Evolutionary conservation across 1,140 invertebrate genomes (phyloP), one percentile per base, ranked within the genome.

Genomic region (Euwallacea similis): DNA sequence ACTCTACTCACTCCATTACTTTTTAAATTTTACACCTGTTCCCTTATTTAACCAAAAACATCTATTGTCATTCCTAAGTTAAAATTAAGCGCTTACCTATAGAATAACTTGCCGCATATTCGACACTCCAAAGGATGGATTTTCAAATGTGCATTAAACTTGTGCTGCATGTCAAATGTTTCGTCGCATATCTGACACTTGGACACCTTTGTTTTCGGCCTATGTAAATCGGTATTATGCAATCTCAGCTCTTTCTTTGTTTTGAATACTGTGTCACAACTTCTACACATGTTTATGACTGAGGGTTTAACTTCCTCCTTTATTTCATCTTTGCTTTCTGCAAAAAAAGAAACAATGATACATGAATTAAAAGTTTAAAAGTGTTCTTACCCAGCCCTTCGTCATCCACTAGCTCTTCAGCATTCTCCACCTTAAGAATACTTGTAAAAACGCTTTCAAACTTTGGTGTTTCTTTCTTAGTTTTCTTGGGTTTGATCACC

Each of bases 61-160:
- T 33, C 21, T 33, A 33, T 33, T 33, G 21, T 33, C 21, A 33
- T 33, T 15, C 2, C 7, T 89, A 88, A 47, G 92, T 87, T 80
- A 33, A 33, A 1, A 4, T 91, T 91, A 41, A 88, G 87, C 74
- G 88, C 85, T 9, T 33, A 69, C 67, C 88, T 84, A 78, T 87
- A 89, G 81, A 93, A 93, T 74, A 88, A 89, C 79, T 93, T 93
- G 7, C 91, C 90, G 77, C 92, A 93, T 42, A 89, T 88, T 21
- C 87, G 85, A 76, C 92, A 93, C 78, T 93, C 90, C 16, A 93
- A 84, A 0, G 92, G 92, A 80, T 93, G 92, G 47, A 90, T 86
- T 73, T 89, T 90, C 6, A 93, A 81, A 79, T 93, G 92, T 0
- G 85, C 84, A 71, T 90, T 87, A 76, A 88, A 92, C 1, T 86